A percentile compares a stretch with the other conserved stretches of the same genome.
Evolutionary conservation across 2,113 vertebrate genomes (phyloP).

Genomic region (Benitochromis conjunctus): DNA sequence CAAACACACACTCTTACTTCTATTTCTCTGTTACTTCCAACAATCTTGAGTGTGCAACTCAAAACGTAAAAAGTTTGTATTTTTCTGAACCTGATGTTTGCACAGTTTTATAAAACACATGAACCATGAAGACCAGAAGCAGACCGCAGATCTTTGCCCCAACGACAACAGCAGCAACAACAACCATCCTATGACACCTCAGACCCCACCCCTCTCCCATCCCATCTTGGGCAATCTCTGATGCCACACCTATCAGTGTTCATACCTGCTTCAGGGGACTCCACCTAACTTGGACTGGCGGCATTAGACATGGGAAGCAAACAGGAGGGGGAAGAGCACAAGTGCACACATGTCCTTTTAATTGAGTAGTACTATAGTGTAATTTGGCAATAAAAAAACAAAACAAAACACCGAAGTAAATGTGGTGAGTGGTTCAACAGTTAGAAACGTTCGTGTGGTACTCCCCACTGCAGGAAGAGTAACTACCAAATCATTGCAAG

Average conservation of each 20-base stretch:
- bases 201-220: neutral
- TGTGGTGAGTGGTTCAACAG: neutral
- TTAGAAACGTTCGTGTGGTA: neutral
- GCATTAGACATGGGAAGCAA: conserved; percentile 31
- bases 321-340: conserved; percentile 22
- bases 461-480: neutral
- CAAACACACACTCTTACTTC: neutral
- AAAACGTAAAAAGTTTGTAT: neutral
- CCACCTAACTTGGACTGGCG: conserved; percentile 56
- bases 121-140: conserved; percentile 17
- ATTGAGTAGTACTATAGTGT: neutral
- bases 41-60: neutral
- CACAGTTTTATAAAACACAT: neutral
- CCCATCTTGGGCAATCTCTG: neutral
- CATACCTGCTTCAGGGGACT: conserved; percentile 62
- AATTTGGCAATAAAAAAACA: neutral
- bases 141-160: conserved; percentile 19
- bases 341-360: conserved; percentile 44
- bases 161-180: conserved; percentile 11
- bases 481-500: neutral
- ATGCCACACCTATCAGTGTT: conserved; percentile 41
- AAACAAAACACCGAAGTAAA: neutral
- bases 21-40: neutral
- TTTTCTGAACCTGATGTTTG: neutral
- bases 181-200: neutral